These are phyloP conservation scores for Orchestes rusci DNA, from an alignment of 2,888 invertebrate genomes.

Conservation along the genomic window DNA sequence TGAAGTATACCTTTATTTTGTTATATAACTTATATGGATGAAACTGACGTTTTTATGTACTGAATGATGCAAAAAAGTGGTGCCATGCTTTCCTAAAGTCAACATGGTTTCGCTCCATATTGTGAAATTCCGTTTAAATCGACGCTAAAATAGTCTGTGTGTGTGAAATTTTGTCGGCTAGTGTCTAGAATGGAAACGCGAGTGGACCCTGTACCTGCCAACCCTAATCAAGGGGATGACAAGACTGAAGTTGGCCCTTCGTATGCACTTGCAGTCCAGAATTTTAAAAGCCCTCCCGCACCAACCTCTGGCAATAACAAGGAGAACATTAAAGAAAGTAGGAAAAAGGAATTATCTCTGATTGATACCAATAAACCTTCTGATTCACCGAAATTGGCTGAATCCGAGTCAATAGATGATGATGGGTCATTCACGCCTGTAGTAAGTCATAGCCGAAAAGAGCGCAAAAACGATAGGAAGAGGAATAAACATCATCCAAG, in stretches of 20 bases:
- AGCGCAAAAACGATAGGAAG: slow-evolving; percentile 39
- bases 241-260: slow-evolving; percentile 52
- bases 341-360: slow-evolving; percentile 23
- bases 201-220: slow-evolving; percentile 32
- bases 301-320: slow-evolving; percentile 35
- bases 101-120: slow-evolving; percentile 45
- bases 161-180: slow-evolving; percentile 14
- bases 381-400: slow-evolving; percentile 25
- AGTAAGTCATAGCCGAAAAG: slow-evolving; percentile 40
- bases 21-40: slow-evolving; percentile 17
- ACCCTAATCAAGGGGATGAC: slow-evolving; percentile 33
- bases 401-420: slow-evolving; percentile 30
- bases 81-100: slow-evolving; percentile 43
- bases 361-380: slow-evolving; percentile 18
- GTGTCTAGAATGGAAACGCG: slow-evolving; percentile 37
- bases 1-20: slow-evolving; percentile 1
- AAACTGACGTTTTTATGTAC: slow-evolving; percentile 15
- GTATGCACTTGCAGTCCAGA: slow-evolving; percentile 64
- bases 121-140: slow-evolving; percentile 35
- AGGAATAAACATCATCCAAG: slow-evolving; percentile 34
- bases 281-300: slow-evolving; percentile 43
- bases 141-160: slow-evolving; percentile 23
- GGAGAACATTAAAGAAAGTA: slow-evolving; percentile 33
- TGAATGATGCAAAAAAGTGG: slow-evolving; percentile 13
- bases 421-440: slow-evolving; percentile 41